phyloP scores from a whole-genome alignment of 1,140 invertebrate species.

The Magallana angulata region DNA sequence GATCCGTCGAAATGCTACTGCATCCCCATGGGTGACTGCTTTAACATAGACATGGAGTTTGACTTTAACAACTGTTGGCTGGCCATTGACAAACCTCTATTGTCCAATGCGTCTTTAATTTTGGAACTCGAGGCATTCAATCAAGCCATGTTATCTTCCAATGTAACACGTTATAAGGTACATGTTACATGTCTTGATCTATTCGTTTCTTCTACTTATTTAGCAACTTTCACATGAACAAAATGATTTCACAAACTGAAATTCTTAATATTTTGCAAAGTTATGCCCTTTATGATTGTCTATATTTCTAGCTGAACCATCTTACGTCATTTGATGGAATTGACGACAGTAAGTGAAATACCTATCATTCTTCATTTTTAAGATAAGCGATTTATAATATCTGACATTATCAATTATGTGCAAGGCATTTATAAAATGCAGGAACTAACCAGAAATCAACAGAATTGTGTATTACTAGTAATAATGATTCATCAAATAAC shows the following conservation, averaged over 20 bases:
- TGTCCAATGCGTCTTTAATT: constrained; percentile 16
- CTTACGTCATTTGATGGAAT: constrained; percentile 23
- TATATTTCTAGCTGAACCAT: constrained; percentile 19
- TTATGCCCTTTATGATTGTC: not conserved
- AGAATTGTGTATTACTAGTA: no score
- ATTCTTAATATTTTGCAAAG: no score
- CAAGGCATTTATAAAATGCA: no score
- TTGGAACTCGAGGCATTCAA: constrained; percentile 36
- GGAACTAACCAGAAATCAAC: no score
- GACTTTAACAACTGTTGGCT: constrained; percentile 49
- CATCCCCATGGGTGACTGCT: constrained; percentile 47
- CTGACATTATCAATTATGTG: no score
- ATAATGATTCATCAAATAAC: no score
- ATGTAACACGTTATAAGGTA: not conserved
- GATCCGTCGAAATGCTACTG: constrained; percentile 43
- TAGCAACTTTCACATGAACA: no score
- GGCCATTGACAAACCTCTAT: not conserved
- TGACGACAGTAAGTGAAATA: constrained; percentile 17
- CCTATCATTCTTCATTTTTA: not conserved
- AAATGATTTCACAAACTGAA: no score
- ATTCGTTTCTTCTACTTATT: no score
- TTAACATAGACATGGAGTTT: constrained; percentile 9
- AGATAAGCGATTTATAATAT: no score
- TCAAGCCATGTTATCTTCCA: not conserved
- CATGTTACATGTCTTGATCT: no score